A percentile compares a stretch with the other conserved stretches of the same genome.
Evolutionary conservation across 2,888 invertebrate species (phyloP).

Genomic region (Ceriagrion tenellum): DNA sequence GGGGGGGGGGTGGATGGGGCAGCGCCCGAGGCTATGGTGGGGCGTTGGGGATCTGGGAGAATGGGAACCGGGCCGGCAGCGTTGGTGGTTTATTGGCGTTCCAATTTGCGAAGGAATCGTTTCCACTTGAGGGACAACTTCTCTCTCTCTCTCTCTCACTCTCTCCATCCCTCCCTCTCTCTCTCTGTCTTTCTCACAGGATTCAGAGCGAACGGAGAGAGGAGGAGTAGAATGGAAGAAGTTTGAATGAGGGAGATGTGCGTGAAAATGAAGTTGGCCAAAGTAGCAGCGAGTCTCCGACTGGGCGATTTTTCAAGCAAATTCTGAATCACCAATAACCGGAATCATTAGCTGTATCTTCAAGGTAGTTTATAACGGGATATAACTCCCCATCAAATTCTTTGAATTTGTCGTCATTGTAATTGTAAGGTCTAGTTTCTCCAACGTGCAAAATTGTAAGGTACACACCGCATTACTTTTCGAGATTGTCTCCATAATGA

Average conservation of each 20-base stretch:
- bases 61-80: neutral
- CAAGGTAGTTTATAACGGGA: no score
- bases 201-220: neutral
- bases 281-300: neutral
- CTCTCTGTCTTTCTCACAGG: no score
- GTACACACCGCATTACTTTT: no score
- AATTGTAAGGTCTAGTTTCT: no score
- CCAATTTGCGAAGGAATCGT: slow-evolving; percentile 57
- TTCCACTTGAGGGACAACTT: slow-evolving; percentile 44
- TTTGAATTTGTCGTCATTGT: no score
- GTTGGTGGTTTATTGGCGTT: slow-evolving; percentile 55
- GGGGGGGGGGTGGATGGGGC: neutral
- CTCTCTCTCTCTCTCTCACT: neutral
- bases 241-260: neutral
- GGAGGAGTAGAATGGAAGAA: neutral
- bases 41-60: neutral
- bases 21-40: neutral
- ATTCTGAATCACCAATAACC: no score
- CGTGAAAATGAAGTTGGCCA: neutral
- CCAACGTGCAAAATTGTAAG: no score
- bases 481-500: no score
- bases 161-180: neutral
- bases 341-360: no score
- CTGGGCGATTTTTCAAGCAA: neutral
- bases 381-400: no score